Evolutionary conservation across 1,140 invertebrate species (phyloP).

Genomic region (Tetramorium parvispinum): DNA sequence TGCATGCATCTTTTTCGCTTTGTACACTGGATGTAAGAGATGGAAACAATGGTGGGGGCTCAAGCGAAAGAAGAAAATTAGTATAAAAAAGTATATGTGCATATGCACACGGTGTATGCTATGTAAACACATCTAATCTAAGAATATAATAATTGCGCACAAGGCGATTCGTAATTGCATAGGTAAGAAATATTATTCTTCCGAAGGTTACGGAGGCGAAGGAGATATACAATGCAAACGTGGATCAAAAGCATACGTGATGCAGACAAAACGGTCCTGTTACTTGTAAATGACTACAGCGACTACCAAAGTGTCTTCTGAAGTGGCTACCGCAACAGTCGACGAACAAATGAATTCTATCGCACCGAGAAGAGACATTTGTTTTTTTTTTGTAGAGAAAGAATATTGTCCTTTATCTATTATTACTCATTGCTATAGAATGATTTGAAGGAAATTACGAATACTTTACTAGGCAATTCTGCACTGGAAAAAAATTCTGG

Average conservation of each 20-base stretch:
- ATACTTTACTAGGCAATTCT: neutral
- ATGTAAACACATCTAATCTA: neutral
- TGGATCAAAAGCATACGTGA: neutral
- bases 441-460: neutral
- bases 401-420: neutral
- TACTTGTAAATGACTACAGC: neutral
- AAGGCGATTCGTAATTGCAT: neutral
- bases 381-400: neutral
- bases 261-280: neutral
- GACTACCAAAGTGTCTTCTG: neutral
- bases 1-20: neutral
- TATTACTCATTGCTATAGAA: neutral
- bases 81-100: neutral
- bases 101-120: too few species aligned
- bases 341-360: constrained; percentile 3
- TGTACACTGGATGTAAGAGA: too few species aligned
- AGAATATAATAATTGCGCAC: neutral
- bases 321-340: neutral
- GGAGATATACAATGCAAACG: neutral
- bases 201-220: neutral
- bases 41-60: neutral
- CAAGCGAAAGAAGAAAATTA: neutral
- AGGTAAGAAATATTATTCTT: neutral
- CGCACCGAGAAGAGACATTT: neutral
- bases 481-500: neutral